Evolutionary conservation across 2,888 invertebrate genomes (phyloP), one percentile per base, ranked within the genome.

Genomic region (Mimachlamys varia): DNA sequence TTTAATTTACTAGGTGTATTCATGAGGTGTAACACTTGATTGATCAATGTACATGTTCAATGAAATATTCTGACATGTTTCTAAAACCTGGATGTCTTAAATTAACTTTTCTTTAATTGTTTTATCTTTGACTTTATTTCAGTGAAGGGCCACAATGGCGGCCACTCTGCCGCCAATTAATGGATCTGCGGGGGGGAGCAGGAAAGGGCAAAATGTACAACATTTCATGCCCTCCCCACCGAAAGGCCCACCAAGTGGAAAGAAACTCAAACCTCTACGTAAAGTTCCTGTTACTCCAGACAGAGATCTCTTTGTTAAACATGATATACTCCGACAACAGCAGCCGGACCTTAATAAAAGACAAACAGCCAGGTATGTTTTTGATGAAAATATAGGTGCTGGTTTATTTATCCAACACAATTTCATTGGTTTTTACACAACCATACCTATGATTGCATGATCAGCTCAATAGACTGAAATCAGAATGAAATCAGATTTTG

Each of bases 321-420:
- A 92, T 50, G 89, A 92, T 50, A 89, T 90, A 13, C 92, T 95
- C 49, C 92, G 95, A 90, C 93, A 92, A 91, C 94, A 95, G 88
- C 95, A 95, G 58, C 95, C 95, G 55, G 88, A 94, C 33, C 91
- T 96, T 37, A 93, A 93, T 37, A 95, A 95, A 92, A 93, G 92
- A 76, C 95, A 96, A 89, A 96, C 96, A 62, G 92, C 95, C 88
- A 93, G 94, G 96, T 96, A 95, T 94, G 94, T 93, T 87, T 38
- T 15, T 89, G 44, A 27, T 33, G 13, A 50, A 3, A 7, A 49
- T 49, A 49, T 17, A n/a, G 22, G n/a, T 22, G 3, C 55, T 19
- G 19, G 13, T n/a, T n/a, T n/a, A n/a, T n/a, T n/a, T n/a, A n/a
- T n/a, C n/a, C n/a, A n/a, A n/a, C n/a, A n/a, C n/a, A n/a, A n/a